Evolutionary conservation across 2,113 vertebrate genomes (phyloP).

Genomic region (Tragelaphus buxtoni): DNA sequence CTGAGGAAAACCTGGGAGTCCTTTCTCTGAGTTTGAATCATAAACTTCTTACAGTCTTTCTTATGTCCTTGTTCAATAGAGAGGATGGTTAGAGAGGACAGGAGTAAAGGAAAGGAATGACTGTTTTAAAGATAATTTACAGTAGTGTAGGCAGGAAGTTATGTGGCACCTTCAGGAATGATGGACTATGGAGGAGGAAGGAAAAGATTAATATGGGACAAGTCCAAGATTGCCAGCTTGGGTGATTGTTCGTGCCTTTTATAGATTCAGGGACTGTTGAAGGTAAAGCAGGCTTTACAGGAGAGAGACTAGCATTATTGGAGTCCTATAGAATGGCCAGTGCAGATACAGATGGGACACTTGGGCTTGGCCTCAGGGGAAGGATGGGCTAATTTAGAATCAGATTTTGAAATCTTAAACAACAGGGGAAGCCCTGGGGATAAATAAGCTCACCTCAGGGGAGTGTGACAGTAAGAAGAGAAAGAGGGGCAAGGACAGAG

Average conservation of each 20-base stretch:
- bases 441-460: background rate
- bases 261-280: background rate
- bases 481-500: rapidly evolving
- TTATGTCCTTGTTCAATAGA: conserved; percentile 48
- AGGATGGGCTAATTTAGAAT: background rate
- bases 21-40: conserved; percentile 65
- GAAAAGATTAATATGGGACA: background rate
- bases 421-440: background rate
- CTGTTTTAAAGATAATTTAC: background rate
- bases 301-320: background rate
- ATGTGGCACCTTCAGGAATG: background rate
- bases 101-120: background rate
- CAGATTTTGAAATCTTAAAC: background rate
- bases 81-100: background rate
- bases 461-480: background rate
- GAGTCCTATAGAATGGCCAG: background rate
- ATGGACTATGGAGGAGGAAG: background rate
- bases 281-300: background rate
- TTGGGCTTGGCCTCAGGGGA: background rate
- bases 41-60: conserved; percentile 50
- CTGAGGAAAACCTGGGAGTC: conserved; percentile 46
- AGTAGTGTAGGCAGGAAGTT: background rate
- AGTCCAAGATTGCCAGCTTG: background rate
- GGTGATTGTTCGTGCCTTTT: background rate
- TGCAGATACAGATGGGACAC: background rate